Conservation (phyloP, 2,113 vertebrate genomes). For the Nipponia nippon region DNA sequence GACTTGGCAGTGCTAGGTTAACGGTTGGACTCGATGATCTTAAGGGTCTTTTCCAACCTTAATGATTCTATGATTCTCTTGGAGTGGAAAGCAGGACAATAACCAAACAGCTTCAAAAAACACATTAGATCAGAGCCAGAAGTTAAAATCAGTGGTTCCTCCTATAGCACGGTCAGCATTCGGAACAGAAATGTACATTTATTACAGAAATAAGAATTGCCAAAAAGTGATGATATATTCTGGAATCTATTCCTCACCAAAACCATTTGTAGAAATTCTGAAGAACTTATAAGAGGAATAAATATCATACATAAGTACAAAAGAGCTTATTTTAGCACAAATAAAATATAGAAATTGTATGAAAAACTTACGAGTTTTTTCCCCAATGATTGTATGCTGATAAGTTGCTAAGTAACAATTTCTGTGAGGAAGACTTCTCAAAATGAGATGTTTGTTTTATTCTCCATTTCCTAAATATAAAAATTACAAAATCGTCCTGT, state of each 20-base stretch:
- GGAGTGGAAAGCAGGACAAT: neutral
- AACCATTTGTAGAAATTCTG: neutral
- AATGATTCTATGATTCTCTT: neutral
- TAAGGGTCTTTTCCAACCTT: no score
- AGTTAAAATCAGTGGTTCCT: neutral
- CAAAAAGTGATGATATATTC: neutral
- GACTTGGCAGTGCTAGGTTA: no score
- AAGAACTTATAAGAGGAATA: neutral
- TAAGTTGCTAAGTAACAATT: neutral
- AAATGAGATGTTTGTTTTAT: neutral
- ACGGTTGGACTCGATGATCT: no score
- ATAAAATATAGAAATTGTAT: neutral
- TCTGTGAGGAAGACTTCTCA: neutral
- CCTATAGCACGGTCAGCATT: neutral
- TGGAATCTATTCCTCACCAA: neutral
- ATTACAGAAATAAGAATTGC: neutral
- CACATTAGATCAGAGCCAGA: neutral
- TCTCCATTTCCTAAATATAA: neutral
- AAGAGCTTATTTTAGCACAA: neutral
- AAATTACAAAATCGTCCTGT: neutral
- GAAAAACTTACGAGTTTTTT: rapidly evolving
- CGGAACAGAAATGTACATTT: neutral
- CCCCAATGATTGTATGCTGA: neutral
- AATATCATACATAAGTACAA: neutral
- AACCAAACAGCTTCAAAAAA: neutral